Base-by-base conservation (phyloP, 1,140 invertebrate species). In the Drosophila ananassae region DNA sequence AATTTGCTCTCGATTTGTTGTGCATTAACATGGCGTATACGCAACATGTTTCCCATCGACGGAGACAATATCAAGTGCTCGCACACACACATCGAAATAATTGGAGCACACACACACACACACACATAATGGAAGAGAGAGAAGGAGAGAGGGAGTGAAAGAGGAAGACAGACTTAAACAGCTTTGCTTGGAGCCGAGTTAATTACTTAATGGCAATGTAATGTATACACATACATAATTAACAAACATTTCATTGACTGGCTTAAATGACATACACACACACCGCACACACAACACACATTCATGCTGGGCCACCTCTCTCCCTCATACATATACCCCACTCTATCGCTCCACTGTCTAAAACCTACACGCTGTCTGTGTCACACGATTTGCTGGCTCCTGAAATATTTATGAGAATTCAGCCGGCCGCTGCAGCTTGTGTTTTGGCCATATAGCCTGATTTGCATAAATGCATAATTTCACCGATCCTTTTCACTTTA, bases 141-240 rank as follows among this genome's bases (percentile, higher is more conserved):
- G 50, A 55, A 34, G 24, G 9, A 30, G 39, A 56, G 44, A 44
- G 44, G 21, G 4, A 4, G 34, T 12, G 10, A 37, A 12, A 37
- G 22, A 48, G 22, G 25, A 17, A 56, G 44, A 73, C 39, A 28
- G 48, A 73, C 71, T 73, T 62, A 69, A 69, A 69, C 57, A 71
- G 74, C 53, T 74, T 44, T 59, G 73, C 71, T 58, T 59, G 55
- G 51, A 77, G 74, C 83, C 58, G 68, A 87, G 82, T 89, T 87
- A 87, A 87, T 87, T 87, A 87, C 82, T 87, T 87, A 87, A 87
- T 87, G 82, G 75, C 78, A 82, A 76, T 82, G 83, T 89, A 82
- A 87, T 87, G 82, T 80, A 79, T 69, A 76, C 64, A 67, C 83
- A 78, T 79, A 73, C 85, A 87, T 89, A 87, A 89, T 89, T 83